Base-by-base conservation (phyloP, 2,888 invertebrate genomes). In the Andricus curvator region DNA sequence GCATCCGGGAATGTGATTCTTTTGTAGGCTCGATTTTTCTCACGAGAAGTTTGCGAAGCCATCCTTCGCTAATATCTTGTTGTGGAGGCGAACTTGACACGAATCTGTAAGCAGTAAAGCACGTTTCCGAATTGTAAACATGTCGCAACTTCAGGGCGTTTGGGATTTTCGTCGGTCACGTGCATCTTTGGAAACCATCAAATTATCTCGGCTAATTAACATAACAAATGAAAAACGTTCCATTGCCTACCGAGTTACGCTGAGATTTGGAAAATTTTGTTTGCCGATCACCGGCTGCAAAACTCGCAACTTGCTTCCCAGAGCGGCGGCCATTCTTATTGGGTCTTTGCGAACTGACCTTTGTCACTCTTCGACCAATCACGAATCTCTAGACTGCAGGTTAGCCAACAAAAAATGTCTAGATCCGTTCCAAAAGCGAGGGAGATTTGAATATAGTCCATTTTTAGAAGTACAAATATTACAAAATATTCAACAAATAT, bases 1-100 rank as follows among this genome's bases (percentile, higher is more conserved):
- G 95, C 96, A 99, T 97, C 85, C 98, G 96, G 90, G 99, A 99
- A 93, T 99, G 99, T 4, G 99, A 97, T 92, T 98, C 98, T 93
- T 98, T 98, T 2, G 98, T 98, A 8, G 98, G 98, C 91, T 98
- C 98, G 91, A 98, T 97, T 92, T 96, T 97, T 83, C 98, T 95
- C 66, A 98, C 98, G 88, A 98, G 94, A 84, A 98, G 93, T 93
- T 98, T 98, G 86, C 97, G 97, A 80, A 98, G 94, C 97, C 98
- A 98, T 87, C 97, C 96, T 93, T 97, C 97, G 82, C 92, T 93
- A 77, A 89, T 90, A 82, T 91, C 89, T 60, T 84, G 86, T 81
- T 83, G 85, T 80, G 93, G 93, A 48, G 91, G 86, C 76, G 93
- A 88, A 83, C 92, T 92, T 70, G 93, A 91, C 70, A 92, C 84